These are phyloP conservation scores for Scleropages formosus DNA, from an alignment of 2,797 vertebrate genomes.

Conservation along the genomic window DNA sequence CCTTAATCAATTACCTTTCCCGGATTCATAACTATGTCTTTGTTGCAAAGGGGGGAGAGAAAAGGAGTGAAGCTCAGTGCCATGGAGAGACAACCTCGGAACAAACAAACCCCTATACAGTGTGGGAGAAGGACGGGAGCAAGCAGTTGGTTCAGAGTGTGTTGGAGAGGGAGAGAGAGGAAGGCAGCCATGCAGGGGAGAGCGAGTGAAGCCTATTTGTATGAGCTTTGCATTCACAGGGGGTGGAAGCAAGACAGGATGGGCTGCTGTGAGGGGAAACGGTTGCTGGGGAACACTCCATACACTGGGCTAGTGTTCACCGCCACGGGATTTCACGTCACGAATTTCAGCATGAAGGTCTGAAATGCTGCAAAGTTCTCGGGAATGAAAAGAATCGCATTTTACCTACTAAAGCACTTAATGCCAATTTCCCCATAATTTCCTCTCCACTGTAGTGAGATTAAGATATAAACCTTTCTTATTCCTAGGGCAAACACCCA, in stretches of 20 bases:
- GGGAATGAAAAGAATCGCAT: not conserved
- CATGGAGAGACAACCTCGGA: too few relatives aligned
- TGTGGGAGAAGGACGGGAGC: not conserved
- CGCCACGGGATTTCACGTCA: too few relatives aligned
- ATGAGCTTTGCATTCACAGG: conserved; percentile 47
- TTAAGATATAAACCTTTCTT: too few relatives aligned
- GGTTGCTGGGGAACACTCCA: not conserved
- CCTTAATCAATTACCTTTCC: too few relatives aligned
- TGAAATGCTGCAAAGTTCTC: not conserved
- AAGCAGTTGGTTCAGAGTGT: not conserved
- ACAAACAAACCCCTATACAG: not conserved
- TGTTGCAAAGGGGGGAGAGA: not conserved
- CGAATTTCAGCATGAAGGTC: not conserved
- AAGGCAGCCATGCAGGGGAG: not conserved
- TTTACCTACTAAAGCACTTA: too few relatives aligned
- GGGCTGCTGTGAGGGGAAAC: not conserved
- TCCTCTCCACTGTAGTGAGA: too few relatives aligned
- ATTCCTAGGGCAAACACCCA: too few relatives aligned
- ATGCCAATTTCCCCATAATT: too few relatives aligned
- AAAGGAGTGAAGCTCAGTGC: not conserved
- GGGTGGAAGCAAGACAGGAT: not conserved
- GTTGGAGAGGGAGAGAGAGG: not conserved
- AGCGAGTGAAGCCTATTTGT: conserved; percentile 22
- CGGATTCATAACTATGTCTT: too few relatives aligned
- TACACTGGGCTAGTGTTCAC: not conserved